Percentiles rank a stretch among this genome's conserved stretches.
These are phyloP conservation scores for Camptogramma bilineatum DNA, from an alignment of 2,888 invertebrate species.

Conservation along the genomic window DNA sequence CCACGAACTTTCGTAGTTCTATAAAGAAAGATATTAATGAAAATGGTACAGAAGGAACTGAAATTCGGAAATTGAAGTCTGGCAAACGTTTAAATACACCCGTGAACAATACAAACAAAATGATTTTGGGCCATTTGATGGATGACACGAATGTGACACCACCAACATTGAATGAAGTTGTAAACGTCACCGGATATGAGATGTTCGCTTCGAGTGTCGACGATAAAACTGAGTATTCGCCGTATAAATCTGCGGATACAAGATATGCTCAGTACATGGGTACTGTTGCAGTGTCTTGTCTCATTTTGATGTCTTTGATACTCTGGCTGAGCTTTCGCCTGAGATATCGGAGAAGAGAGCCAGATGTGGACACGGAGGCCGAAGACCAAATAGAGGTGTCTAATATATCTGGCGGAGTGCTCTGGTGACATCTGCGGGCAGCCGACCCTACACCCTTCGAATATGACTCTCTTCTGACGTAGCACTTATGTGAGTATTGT, in stretches of 20 bases:
- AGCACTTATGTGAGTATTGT: conserved; percentile 78
- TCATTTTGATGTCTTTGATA: conserved; percentile 83
- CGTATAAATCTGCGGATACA: conserved; percentile 66
- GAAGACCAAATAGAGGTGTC: conserved; percentile 87
- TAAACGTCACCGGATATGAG: conserved; percentile 55
- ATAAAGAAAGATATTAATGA: conserved; percentile 52
- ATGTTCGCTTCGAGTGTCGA: conserved; percentile 59
- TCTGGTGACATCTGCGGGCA: conserved; percentile 89
- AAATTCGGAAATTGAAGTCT: conserved; percentile 56
- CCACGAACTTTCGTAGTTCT: conserved; percentile 50
- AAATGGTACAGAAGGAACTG: conserved; percentile 48
- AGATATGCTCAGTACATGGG: conserved; percentile 80
- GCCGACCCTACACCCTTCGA: conserved; percentile 85
- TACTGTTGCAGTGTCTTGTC: conserved; percentile 83
- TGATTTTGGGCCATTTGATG: conserved; percentile 30
- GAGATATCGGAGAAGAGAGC: conserved; percentile 70
- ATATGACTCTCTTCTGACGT: conserved; percentile 85
- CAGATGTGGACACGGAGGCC: conserved; percentile 58
- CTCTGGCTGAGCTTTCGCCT: conserved; percentile 81
- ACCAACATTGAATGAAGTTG: conserved; percentile 51
- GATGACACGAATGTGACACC: conserved; percentile 50
- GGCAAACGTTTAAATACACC: conserved; percentile 76
- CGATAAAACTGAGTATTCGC: conserved; percentile 71
- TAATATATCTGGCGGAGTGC: conserved; percentile 87
- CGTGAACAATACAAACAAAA: conserved; percentile 54